Base-by-base conservation (phyloP, 2,113 vertebrate species). In the Centropus unirufus region DNA sequence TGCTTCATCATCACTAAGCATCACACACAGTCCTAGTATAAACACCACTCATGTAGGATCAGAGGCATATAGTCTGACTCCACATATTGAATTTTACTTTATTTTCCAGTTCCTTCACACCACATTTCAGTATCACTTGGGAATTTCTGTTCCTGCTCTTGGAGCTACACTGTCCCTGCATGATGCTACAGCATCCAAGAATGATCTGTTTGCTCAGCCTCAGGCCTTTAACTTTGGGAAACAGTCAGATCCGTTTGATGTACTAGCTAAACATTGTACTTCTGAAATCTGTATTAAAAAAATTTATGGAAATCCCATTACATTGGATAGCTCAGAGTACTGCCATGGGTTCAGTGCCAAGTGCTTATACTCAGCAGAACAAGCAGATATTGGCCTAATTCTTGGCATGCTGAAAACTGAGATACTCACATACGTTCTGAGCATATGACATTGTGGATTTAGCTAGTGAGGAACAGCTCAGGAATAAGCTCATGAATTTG, bases 201-300 rank as follows among this genome's bases (percentile, higher is more conserved):
- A 78, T 34, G 34, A 85, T 85, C 64, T 61, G 61, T 93, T 94
- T 85, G 64, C 57, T 84, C 76, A 89, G 62, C 79, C 79, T 73
- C 46, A n/a, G 74, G 77, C 54, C 63, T 63, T 82, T 86, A 69
- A 79, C 70, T 83, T 72, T 19, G n/a, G 82, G 78, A 79, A 78
- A 78, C 70, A 89, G 68, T 54, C 78, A 93, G 80, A 89, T 92
- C 46, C 49, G 69, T 92, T 74, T 94, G 81, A 92, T 88, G 83
- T 34, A 68, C 51, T 66, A 78, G 55, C 67, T 78, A 94, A 94
- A 91, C 61, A 82, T n/a, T 55, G n/a, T 55, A 58, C 39, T 82
- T 95, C 74, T 80, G 72, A 95, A 91, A 62, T 24, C 64, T 70
- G 61, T 29, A 52, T 94, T 87, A 64, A 11, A 92, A 78, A 91